Base-by-base conservation (phyloP, 2,888 invertebrate species). In the Cylloceria caligata region DNA sequence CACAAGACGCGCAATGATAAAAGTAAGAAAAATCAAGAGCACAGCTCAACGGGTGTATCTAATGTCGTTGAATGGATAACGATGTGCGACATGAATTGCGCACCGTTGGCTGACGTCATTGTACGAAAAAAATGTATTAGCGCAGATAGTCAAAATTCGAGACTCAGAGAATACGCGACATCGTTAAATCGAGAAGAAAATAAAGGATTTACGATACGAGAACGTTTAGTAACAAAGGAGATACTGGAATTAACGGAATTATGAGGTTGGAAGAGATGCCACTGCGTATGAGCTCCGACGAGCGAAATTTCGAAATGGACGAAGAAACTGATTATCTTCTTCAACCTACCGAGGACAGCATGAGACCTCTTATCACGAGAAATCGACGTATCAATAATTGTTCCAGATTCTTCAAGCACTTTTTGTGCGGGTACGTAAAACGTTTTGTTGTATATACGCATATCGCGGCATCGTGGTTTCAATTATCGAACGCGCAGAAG, bases 211-310 rank as follows among this genome's bases (percentile, higher is more conserved):
- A 7, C 19, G 5, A 19, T 24, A 24, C n/a, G 16, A 49, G 36
- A 30, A 6, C 47, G 24, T 42, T 34, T 13, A 57, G 21, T 19
- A 21, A 57, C 65, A 36, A 27, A 52, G 3, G 19, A 19, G 45
- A 62, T 4, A 24, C 19, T 11, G 1, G 36, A 52, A 76, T 73
- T 47, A 13, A 75, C 52, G 55, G 78, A 85, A 87, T 72, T 83
- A 92, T 92, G 92, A 91, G 92, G 90, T 87, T 92, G 86, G 92
- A 92, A 84, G 92, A 92, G 85, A 89, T 92, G 92, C 92, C 92
- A 85, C 78, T 92, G 81, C 88, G 91, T 78, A 86, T 92, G 45
- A 92, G 90, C 86, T 84, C 91, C 52, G 92, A 93, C 62, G 92
- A 93, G 87, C 91, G 89, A 84, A 91, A 92, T 86, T 92, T 92